Conservation (phyloP, 2,113 vertebrate species). For the Ariopsis seemanni region DNA sequence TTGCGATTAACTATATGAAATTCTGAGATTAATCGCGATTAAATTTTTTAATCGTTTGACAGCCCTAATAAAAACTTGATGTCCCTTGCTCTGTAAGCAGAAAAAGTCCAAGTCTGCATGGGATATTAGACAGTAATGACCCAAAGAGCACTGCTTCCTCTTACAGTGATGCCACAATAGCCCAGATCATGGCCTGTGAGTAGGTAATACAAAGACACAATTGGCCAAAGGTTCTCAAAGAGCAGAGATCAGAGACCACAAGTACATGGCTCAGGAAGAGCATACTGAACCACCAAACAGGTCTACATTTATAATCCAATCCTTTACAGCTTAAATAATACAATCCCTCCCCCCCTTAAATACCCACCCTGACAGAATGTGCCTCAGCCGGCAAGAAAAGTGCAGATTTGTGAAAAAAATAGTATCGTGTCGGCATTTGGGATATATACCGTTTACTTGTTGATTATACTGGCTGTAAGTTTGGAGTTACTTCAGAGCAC, state of each 20-base stretch:
- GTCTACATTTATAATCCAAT: background rate
- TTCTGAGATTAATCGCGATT: no score
- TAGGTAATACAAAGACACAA: background rate
- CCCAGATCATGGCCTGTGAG: slow-evolving; percentile 11
- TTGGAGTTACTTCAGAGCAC: background rate
- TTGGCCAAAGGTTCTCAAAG: background rate
- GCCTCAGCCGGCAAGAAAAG: background rate
- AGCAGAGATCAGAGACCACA: background rate
- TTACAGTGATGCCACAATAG: background rate
- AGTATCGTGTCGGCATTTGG: background rate
- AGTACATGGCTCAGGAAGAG: background rate
- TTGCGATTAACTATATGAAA: no score
- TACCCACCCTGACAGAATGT: background rate
- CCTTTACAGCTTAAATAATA: background rate
- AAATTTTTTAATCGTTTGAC: no score
- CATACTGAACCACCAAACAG: background rate
- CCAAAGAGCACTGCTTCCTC: slow-evolving; percentile 15
- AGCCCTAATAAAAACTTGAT: background rate
- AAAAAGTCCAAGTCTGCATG: background rate
- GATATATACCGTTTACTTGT: background rate
- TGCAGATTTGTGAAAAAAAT: background rate
- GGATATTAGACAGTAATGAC: slow-evolving; percentile 22
- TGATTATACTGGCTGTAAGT: background rate
- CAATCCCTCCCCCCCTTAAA: background rate
- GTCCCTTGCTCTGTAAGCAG: slow-evolving; percentile 2